Evolutionary conservation across 2,797 vertebrate species (phyloP), one percentile per base, ranked within the genome.

Genomic region (Poecile montanus): DNA sequence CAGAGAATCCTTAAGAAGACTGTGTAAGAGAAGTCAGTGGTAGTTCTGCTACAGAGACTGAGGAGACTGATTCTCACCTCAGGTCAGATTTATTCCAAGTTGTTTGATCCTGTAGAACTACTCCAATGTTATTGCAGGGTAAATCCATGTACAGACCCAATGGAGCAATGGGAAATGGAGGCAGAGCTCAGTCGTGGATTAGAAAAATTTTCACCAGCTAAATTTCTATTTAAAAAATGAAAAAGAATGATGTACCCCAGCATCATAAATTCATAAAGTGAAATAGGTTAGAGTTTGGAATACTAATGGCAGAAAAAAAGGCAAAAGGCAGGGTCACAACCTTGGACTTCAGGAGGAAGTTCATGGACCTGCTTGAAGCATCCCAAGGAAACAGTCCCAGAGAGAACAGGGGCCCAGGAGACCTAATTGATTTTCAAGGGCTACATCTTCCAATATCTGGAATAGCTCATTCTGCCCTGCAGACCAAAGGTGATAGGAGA

Each of bases 1-100:
- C 70, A 79, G 89, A 80, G 34, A 78, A 85, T 92, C 50, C 14
- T 94, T 94, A 58, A 81, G 78, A 84, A 91, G 32, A 34, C 63
- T 85, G 48, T 82, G 53, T 44, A 91, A 78, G 42, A 79, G 81
- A 94, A 91, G 48, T 34, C 44, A 91, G 67, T 6, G 27, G 25
- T 75, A 92, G 74, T 54, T 88, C 51, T 91, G 62, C 40, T 89
- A 16, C 57, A 85, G 76, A 42, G 68, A 58, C 27, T 26, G 67
- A 58, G n/a, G 22, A 54, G 54, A 13, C 30, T 60, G 34, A 85
- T 91, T 93, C 63, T 91, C 17, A 88, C 45, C 45, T 80, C 68
- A 40, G 73, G 56, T 34, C 45, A 79, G 27, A 73, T 61, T 94
- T 88, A 74, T 54, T 88, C 83, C 74, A 88, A 75, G 23, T 54